Base-by-base conservation (phyloP, 2,113 vertebrate species). In the Dromas ardeola region DNA sequence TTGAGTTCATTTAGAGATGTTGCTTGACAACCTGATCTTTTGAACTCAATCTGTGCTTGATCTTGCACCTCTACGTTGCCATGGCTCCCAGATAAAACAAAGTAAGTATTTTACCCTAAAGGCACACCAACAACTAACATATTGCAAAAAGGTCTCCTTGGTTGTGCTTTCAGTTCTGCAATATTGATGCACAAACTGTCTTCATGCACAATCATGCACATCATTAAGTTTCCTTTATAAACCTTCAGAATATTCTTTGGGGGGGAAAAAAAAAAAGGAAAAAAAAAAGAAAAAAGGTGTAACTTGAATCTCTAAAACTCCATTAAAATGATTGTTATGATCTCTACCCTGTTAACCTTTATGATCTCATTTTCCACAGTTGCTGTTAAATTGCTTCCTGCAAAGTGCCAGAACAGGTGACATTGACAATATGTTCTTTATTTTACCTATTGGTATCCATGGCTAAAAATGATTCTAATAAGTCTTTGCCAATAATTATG, bases 21-120 rank as follows among this genome's bases (percentile, higher is more conserved):
- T 90, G 52, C 66, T 73, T 50, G 52, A 87, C 82, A 86, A 62
- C 58, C 62, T 55, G 72, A 77, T 97, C 66, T 62, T 96, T 89
- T 82, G 90, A 98, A 90, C 59, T 73, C 65, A 84, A 3, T 66
- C 56, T 88, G 25, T 63, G 67, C 86, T 96, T 95, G 90, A 81
- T 96, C 67, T 38, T 94, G 56, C 38, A 43, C 62, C 65, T 96
- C 69, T 53, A 0, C 0, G 85, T 96, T 97, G 88, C 91, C 82
- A 95, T 96, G 90, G 81, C 22, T 52, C 61, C 91, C 63, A 69
- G 58, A 96, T 77, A 81, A 94, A 93, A 90, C 63, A 76, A 59
- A 81, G 30, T 50, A 76, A 55, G n/a, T 78, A 26, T 90, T 95
- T 86, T 82, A 69, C 45, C 59, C 67, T 38, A 18, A 74, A 83